Evolutionary conservation across 2,113 vertebrate genomes (phyloP), one percentile per base, ranked within the genome.

Genomic region (Ceyx cyanopectus): DNA sequence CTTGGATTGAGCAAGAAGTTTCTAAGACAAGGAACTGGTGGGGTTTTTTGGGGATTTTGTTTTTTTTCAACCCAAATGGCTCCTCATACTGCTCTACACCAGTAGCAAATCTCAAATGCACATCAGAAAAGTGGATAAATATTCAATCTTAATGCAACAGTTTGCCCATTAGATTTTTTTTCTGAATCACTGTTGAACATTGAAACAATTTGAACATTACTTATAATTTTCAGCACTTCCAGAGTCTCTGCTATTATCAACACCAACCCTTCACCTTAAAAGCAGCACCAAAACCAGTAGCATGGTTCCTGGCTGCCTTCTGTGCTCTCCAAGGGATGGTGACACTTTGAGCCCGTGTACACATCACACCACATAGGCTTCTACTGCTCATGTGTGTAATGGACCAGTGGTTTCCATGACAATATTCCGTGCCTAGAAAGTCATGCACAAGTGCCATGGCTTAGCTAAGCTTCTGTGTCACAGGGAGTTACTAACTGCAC

Each of bases 61-160:
- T 45, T 45, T 45, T 45, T 45, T 13, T 24, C 30, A 43, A 9
- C 3, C 34, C 40, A 34, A 60, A 21, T 5, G 51, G 56, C 34
- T 53, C 34, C 16, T 67, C 41, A 23, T 3, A 17, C 5, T 30
- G 58, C n/a, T 83, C 24, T 46, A 0, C 6, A 19, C 7, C 21
- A 53, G 40, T 12, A 70, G 46, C 21, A 76, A 30, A 50, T 65
- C 62, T 54, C 62, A 45, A 58, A 11, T 18, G 2, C 29, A 12
- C 45, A 81, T 24, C n/a, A 75, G 41, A 87, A 83, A 73, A 0
- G 26, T 3, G 7, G 48, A 51, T 27, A 56, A 74, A 82, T 34
- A 48, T 9, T 65, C 32, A 20, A 73, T 74, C 5, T 27, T 51
- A 54, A 0, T 45, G 23, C 41, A 62, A 7, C 1, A 0, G 2